A percentile compares a stretch with the other conserved stretches of the same genome.
phyloP scores from a whole-genome alignment of 2,113 vertebrate genomes.

The Dicerorhinus sumatrensis region DNA sequence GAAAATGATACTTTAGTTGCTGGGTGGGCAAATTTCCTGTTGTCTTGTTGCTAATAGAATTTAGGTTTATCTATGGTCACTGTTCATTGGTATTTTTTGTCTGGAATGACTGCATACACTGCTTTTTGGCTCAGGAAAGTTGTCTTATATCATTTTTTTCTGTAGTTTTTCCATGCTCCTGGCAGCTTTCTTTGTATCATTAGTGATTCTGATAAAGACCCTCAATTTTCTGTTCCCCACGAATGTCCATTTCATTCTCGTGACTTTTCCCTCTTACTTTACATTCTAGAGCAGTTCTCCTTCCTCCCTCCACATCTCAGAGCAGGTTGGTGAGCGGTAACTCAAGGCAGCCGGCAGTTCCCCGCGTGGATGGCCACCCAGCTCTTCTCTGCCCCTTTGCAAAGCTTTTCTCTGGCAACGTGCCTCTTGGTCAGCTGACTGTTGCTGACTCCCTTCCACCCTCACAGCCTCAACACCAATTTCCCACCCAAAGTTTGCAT shows the following conservation, averaged over 20 bases:
- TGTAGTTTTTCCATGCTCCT: not conserved
- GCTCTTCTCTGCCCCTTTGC: no score
- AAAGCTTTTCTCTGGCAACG: not conserved
- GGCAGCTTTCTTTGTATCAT: not conserved
- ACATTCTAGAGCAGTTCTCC: fast-evolving
- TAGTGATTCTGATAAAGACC: not conserved
- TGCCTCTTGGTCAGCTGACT: not conserved
- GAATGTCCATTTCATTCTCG: fast-evolving
- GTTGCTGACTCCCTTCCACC: no score
- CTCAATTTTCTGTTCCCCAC: not conserved
- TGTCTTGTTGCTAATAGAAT: not conserved
- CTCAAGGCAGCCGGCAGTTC: fast-evolving
- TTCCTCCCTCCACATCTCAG: not conserved
- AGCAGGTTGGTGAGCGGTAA: not conserved
- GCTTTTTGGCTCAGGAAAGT: not conserved
- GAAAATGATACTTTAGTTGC: not conserved
- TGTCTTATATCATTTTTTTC: not conserved
- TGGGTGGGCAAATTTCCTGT: no score
- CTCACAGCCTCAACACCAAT: no score
- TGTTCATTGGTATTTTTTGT: not conserved
- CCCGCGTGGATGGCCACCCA: fast-evolving
- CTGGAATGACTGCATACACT: no score
- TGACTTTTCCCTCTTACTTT: fast-evolving
- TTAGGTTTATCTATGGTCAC: not conserved
- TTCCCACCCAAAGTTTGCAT: no score